Conservation (phyloP, 2,888 invertebrate species). For the Parelbella ahira region DNA sequence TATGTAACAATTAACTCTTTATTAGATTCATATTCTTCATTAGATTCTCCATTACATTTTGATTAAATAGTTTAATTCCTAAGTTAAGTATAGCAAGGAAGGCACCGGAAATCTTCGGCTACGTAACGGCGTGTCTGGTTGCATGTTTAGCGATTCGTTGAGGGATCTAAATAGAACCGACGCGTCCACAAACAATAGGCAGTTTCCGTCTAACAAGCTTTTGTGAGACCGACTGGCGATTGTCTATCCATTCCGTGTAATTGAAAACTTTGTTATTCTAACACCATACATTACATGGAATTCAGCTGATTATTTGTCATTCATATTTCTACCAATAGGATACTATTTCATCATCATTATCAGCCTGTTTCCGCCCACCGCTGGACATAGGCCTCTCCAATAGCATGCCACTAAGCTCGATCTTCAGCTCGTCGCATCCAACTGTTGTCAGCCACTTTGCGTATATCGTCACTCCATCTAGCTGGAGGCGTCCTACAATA, state of each 20-base stretch:
- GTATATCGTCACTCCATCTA: no score
- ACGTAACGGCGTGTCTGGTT: slow-evolving; percentile 45
- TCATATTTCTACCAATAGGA: neutral
- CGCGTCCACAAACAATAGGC: slow-evolving; percentile 69
- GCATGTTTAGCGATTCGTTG: slow-evolving; percentile 57
- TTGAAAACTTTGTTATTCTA: slow-evolving; percentile 22
- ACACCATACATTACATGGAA: slow-evolving; percentile 6
- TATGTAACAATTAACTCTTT: no score
- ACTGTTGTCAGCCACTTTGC: no score
- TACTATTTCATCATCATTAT: no score
- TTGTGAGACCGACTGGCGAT: slow-evolving; percentile 54
- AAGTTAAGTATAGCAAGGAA: slow-evolving; percentile 17
- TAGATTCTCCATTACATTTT: no score
- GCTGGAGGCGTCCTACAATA: no score
- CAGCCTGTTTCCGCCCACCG: no score
- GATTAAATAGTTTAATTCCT: no score
- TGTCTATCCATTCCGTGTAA: slow-evolving; percentile 35
- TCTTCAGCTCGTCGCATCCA: no score
- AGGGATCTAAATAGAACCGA: slow-evolving; percentile 51
- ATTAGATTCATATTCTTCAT: no score
- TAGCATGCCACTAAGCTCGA: no score
- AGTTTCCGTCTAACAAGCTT: slow-evolving; percentile 67
- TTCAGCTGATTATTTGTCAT: neutral
- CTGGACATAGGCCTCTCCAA: no score
- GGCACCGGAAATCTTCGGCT: slow-evolving; percentile 29